phyloP scores from a whole-genome alignment of 2,797 vertebrate genomes.

The Sebastes flavidus region DNA sequence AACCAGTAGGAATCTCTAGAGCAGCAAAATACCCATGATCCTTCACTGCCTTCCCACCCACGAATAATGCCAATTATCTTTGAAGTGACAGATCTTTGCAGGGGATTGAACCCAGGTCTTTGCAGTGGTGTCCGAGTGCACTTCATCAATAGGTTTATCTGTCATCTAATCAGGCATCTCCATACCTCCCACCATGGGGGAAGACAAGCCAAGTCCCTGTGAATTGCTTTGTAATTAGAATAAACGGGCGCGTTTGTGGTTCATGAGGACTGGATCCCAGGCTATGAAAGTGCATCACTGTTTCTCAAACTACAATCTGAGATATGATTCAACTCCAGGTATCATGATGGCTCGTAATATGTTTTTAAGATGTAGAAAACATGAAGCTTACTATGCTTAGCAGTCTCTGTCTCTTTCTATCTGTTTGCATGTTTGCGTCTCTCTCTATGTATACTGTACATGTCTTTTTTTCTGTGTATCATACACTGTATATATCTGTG shows the following conservation, averaged over 20 bases:
- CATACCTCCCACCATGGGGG: background rate
- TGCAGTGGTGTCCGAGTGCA: background rate
- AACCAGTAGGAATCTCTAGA: background rate
- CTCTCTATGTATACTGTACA: constrained; percentile 55
- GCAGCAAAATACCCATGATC: constrained; percentile 14
- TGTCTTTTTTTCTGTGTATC: constrained; percentile 70
- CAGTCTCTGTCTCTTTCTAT: constrained; percentile 58
- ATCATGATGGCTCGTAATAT: background rate
- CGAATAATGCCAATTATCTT: constrained; percentile 27
- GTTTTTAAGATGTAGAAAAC: constrained; percentile 25
- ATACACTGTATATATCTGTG: constrained; percentile 71
- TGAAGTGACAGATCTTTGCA: constrained; percentile 48
- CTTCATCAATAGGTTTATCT: constrained; percentile 32
- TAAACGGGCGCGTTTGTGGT: constrained; percentile 36
- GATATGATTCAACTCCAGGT: constrained; percentile 25
- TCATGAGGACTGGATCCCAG: constrained; percentile 41
- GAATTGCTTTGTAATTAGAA: constrained; percentile 27
- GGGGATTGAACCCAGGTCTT: constrained; percentile 33
- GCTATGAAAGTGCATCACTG: background rate
- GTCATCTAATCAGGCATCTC: constrained; percentile 45
- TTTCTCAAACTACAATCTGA: constrained; percentile 14
- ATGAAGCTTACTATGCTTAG: constrained; percentile 22
- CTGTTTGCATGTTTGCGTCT: constrained; percentile 59
- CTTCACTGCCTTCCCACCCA: constrained; percentile 1
- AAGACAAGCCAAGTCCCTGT: background rate